A percentile compares a stretch with the other conserved stretches of the same genome.
These are phyloP conservation scores for Drosophila kepulauana DNA, from an alignment of 1,140 invertebrate genomes.

Conservation along the genomic window DNA sequence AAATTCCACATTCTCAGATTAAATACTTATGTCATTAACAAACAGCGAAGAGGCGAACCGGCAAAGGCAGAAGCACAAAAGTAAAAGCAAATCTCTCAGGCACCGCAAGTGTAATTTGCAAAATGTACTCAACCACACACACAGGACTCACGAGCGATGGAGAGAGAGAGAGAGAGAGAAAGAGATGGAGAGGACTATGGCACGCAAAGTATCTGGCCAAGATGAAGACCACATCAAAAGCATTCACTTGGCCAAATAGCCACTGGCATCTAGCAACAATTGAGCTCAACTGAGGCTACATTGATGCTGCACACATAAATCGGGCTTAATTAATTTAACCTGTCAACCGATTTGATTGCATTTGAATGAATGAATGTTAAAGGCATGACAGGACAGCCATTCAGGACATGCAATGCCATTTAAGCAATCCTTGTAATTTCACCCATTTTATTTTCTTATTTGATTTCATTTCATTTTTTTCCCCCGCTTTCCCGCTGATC, in stretches of 20 bases:
- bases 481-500: not conserved
- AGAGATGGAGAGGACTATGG: slow-evolving; percentile 26
- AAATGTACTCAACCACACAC: slow-evolving; percentile 68
- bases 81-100: slow-evolving; percentile 38
- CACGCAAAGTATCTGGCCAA: slow-evolving; percentile 57
- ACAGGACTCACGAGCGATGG: not conserved
- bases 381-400: slow-evolving; percentile 19
- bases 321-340: slow-evolving; percentile 77
- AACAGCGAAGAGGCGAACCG: slow-evolving; percentile 42
- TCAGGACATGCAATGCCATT: slow-evolving; percentile 24
- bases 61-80: slow-evolving; percentile 14
- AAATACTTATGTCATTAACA: slow-evolving; percentile 78
- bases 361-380: slow-evolving; percentile 55
- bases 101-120: slow-evolving; percentile 75
- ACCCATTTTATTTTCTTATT: slow-evolving; percentile 20
- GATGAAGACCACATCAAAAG: slow-evolving; percentile 77
- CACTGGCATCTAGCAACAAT: not conserved
- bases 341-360: slow-evolving; percentile 72
- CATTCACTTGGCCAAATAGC: slow-evolving; percentile 37
- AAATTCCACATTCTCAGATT: slow-evolving; percentile 74
- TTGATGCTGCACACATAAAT: slow-evolving; percentile 60
- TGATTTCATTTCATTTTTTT: slow-evolving; percentile 5
- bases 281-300: not conserved
- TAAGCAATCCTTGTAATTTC: slow-evolving; percentile 36
- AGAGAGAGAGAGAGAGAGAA: slow-evolving; percentile 10